Evolutionary conservation across 2,113 vertebrate species (phyloP), one percentile per base, ranked within the genome.

Genomic region (Megaptera novaeangliae): DNA sequence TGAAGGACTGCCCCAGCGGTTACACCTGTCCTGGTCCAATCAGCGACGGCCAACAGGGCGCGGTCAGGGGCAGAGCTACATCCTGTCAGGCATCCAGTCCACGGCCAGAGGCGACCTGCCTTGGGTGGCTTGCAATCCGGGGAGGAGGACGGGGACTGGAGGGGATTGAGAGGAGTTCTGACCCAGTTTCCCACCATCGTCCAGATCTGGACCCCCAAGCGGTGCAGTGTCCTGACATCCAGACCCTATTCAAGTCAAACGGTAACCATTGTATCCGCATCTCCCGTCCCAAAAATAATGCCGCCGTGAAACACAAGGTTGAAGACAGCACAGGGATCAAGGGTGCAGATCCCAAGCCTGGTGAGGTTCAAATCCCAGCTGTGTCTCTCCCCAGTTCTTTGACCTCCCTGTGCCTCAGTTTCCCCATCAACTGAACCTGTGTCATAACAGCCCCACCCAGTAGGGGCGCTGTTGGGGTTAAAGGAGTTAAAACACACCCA

Each of bases 51-150:
- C 39, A 27, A 6, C 3, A 23, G 36, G 23, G 74, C 57, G 44
- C 46, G 10, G 46, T 57, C 11, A 78, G 71, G 72, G 71, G 7
- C 18, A 31, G 46, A 49, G 36, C 69, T 57, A 39, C 69, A 64
- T 36, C 31, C 68, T 6, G 14, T n/a, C 34, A 2, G 11, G 31
- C 4, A 1, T n/a, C 34, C 13, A n/a, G 41, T 39, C 18, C 59
- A 0, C 17, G 49, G 66, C 6, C 0, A 1, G 20, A 74, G 31
- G 46, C 3, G 23, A 27, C 44, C 55, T 23, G 15, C 29, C 1
- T 12, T 3, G 29, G 1, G 12, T 13, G 83, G 27, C 7, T 46
- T 44, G 23, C 57, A 21, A 57, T 64, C 23, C 31, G 0, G 12
- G 46, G 63, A 12, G 61, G 41, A 41, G 36, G 15, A 8, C 0